Conservation (phyloP, 2,113 vertebrate species). For the Muntiacus reevesi region DNA sequence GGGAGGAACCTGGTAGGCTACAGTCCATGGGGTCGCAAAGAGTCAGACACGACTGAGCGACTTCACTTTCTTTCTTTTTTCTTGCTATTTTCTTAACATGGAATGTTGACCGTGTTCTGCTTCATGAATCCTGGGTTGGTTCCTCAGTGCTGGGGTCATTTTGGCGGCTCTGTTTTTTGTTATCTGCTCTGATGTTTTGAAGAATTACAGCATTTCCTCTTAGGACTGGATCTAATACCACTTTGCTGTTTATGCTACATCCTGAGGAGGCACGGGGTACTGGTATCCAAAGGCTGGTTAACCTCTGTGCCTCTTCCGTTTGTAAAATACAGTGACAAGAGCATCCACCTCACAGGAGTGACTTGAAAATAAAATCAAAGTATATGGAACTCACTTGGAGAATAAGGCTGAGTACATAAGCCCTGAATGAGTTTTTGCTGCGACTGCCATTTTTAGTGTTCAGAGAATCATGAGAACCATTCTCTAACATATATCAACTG, state of each 20-base stretch:
- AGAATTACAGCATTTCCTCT: neutral
- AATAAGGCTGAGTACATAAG: neutral
- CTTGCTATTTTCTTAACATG: neutral
- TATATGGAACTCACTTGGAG: neutral
- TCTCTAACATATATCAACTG: neutral
- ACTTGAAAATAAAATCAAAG: neutral
- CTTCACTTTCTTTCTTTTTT: too few species aligned
- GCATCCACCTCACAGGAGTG: neutral
- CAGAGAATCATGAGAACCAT: neutral
- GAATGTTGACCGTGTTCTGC: neutral
- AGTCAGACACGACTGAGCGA: too few species aligned
- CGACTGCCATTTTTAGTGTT: neutral
- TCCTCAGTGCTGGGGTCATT: neutral
- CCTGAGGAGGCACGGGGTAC: neutral
- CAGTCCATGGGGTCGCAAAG: too few species aligned
- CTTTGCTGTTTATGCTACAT: neutral
- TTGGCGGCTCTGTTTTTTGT: neutral
- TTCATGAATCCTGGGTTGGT: neutral
- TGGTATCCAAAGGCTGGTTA: neutral
- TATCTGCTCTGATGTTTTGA: neutral
- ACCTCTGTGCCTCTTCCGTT: neutral
- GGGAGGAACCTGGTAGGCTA: too few species aligned
- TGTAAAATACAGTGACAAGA: neutral
- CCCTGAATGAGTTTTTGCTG: neutral
- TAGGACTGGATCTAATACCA: neutral